phyloP scores from a whole-genome alignment of 2,888 invertebrate species.

The Petrolisthes cinctipes region DNA sequence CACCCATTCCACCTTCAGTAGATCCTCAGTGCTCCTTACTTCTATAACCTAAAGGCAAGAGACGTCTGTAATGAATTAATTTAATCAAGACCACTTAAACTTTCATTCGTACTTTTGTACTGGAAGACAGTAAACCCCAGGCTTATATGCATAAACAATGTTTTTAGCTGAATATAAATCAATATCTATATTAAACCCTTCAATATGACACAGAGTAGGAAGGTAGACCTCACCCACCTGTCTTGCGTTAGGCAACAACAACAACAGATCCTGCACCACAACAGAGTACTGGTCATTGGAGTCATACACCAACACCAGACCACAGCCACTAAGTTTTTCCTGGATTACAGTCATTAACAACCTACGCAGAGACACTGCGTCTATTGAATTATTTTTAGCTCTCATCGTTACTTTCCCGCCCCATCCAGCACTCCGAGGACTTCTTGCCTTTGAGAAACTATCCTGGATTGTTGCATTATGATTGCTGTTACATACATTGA shows the following conservation, averaged over 20 bases:
- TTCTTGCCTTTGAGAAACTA: too few relatives aligned
- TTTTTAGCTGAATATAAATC: too few relatives aligned
- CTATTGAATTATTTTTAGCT: not conserved
- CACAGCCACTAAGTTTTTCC: slow-evolving; percentile 8
- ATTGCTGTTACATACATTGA: too few relatives aligned
- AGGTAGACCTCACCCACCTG: not conserved
- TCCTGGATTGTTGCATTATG: too few relatives aligned
- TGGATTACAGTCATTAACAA: not conserved
- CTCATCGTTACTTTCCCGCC: too few relatives aligned
- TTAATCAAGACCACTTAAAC: not conserved
- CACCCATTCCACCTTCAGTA: slow-evolving; percentile 18
- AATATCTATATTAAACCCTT: too few relatives aligned
- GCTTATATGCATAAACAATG: too few relatives aligned
- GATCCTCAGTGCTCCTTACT: not conserved
- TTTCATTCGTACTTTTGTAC: not conserved
- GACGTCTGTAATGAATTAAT: too few relatives aligned
- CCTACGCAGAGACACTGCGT: not conserved
- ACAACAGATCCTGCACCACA: not conserved
- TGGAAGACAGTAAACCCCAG: too few relatives aligned
- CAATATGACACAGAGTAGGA: not conserved
- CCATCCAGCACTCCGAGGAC: too few relatives aligned
- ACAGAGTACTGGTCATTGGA: not conserved
- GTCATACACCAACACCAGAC: slow-evolving; percentile 4
- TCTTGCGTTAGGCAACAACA: not conserved
- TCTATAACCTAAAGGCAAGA: not conserved